A percentile compares a stretch with the other conserved stretches of the same genome.
These are phyloP conservation scores for Eupsittula cactorum DNA, from an alignment of 2,113 vertebrate genomes.

Conservation along the genomic window DNA sequence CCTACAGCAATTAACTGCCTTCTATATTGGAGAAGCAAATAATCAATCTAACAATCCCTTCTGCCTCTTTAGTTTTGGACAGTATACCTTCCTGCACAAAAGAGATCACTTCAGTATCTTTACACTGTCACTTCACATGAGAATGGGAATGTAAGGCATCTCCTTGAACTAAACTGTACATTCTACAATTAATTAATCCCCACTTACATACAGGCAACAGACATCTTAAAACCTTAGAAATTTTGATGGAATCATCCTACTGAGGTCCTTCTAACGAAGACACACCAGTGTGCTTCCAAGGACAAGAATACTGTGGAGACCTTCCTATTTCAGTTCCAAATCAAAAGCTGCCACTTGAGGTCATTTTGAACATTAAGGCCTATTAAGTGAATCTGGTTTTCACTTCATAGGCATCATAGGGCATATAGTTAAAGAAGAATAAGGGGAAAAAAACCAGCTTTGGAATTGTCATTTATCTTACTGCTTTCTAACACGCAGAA, in stretches of 20 bases:
- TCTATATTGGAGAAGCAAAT: not conserved
- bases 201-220: not conserved
- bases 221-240: not conserved
- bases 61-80: not conserved
- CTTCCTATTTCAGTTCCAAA: not conserved
- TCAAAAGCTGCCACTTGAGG: not conserved
- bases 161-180: not conserved
- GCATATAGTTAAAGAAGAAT: not conserved
- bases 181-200: not conserved
- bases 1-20: not conserved
- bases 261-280: not conserved
- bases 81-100: not conserved
- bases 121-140: not conserved
- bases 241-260: not conserved
- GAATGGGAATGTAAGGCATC: not conserved
- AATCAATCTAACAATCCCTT: not conserved
- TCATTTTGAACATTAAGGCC: not conserved
- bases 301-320: not conserved
- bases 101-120: not conserved
- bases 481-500: not conserved
- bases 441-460: not conserved
- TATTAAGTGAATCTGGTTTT: not conserved
- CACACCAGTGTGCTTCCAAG: not conserved
- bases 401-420: not conserved
- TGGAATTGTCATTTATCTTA: not conserved